Evolutionary conservation across 2,113 vertebrate genomes (phyloP).

Genomic region (Sturnus vulgaris): DNA sequence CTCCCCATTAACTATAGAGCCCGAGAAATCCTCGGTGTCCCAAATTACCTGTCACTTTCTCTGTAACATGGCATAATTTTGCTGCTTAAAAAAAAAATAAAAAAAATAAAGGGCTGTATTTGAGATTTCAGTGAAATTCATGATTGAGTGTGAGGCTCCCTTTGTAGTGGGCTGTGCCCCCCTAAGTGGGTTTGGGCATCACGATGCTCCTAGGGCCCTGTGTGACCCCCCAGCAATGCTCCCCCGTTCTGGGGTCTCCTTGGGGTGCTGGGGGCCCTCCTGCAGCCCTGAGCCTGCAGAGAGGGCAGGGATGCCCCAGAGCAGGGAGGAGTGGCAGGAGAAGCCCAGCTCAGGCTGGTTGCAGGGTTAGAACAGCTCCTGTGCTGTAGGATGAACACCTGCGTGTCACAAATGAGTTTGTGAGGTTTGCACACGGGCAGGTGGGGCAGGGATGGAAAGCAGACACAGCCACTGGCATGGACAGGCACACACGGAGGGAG

Average conservation of each 20-base stretch:
- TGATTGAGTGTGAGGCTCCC: slow-evolving; percentile 50
- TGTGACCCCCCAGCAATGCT: not conserved
- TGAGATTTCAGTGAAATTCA: slow-evolving; percentile 61
- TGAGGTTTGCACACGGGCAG: accelerated
- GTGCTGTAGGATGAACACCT: accelerated
- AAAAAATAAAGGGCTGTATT: not conserved
- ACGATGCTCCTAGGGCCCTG: not conserved
- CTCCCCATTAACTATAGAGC: slow-evolving; percentile 78
- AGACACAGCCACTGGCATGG: accelerated
- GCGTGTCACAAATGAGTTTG: not conserved
- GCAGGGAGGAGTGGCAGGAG: accelerated
- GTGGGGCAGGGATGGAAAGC: not conserved
- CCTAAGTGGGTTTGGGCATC: not conserved
- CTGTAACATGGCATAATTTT: slow-evolving; percentile 57
- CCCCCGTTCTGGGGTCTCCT: not conserved
- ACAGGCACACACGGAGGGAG: accelerated
- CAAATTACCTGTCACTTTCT: slow-evolving; percentile 82
- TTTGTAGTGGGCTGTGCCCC: not conserved
- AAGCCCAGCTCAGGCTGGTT: not conserved
- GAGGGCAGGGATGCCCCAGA: accelerated
- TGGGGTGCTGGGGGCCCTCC: not conserved
- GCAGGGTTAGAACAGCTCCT: not conserved
- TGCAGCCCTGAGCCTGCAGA: not conserved
- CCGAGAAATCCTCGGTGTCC: slow-evolving; percentile 70
- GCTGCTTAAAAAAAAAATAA: not conserved